A percentile compares a stretch with the other conserved stretches of the same genome.
Conservation (phyloP, 2,113 vertebrate species). For the Pungitius pungitius region DNA sequence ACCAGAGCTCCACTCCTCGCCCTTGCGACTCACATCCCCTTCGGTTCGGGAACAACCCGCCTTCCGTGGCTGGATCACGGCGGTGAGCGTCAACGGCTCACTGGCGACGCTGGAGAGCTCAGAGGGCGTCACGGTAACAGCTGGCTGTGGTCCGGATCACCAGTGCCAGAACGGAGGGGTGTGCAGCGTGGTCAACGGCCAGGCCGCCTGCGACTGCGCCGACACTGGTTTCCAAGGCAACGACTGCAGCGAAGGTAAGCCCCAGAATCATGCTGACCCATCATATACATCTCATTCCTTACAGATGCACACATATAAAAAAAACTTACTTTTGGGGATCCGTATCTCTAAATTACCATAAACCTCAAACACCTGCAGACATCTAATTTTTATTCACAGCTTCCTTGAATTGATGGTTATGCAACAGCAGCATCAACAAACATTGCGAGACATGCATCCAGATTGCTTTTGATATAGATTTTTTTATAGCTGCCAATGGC, state of each 20-base stretch:
- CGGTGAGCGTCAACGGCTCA: constrained; percentile 88
- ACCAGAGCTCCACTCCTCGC: constrained; percentile 87
- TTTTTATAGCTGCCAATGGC: constrained; percentile 44
- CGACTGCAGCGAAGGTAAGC: constrained; percentile 99
- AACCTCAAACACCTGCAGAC: constrained; percentile 24
- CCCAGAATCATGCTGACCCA: constrained; percentile 74
- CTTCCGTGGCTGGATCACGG: constrained; percentile 94
- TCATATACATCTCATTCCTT: constrained; percentile 68
- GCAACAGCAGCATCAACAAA: constrained; percentile 57
- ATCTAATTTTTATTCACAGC: constrained; percentile 58
- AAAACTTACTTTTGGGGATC: constrained; percentile 14
- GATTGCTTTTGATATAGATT: constrained; percentile 66
- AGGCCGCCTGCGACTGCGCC: constrained; percentile 94
- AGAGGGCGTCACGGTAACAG: constrained; percentile 86
- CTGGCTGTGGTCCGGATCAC: constrained; percentile 85
- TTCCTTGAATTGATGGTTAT: constrained; percentile 29
- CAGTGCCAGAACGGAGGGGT: constrained; percentile 95
- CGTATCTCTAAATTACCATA: constrained; percentile 13
- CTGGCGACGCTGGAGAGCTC: constrained; percentile 83
- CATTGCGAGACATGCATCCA: constrained; percentile 61
- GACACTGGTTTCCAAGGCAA: constrained; percentile 95
- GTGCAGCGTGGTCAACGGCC: constrained; percentile 94
- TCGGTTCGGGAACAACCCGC: constrained; percentile 88
- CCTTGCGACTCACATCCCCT: constrained; percentile 89
- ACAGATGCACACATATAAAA: constrained; percentile 37